Evolutionary conservation across 2,113 vertebrate species (phyloP).

Genomic region (Dicaeum eximium): DNA sequence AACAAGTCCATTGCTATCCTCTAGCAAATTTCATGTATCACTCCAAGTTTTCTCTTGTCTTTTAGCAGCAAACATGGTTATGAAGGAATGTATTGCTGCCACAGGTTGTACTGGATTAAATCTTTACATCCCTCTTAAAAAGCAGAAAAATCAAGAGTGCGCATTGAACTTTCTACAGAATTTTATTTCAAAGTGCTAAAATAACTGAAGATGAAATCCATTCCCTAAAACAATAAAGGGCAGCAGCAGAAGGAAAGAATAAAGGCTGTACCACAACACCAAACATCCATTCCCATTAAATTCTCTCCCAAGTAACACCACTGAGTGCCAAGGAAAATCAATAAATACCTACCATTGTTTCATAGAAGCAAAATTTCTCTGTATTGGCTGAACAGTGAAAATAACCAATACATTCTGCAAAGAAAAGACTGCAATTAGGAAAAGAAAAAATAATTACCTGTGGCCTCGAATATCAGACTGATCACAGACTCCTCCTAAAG

Average conservation of each 20-base stretch:
- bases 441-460: constrained; percentile 73
- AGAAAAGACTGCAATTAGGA: neutral
- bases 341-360: neutral
- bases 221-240: neutral
- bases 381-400: neutral
- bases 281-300: neutral
- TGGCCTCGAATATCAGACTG: constrained; percentile 97
- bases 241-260: neutral
- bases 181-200: neutral
- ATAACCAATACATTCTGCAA: neutral
- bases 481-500: constrained; percentile 93
- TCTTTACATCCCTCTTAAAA: neutral
- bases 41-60: neutral
- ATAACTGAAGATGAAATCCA: neutral
- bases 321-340: neutral
- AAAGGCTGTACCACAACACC: neutral
- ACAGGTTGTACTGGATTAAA: neutral
- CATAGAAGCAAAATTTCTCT: neutral
- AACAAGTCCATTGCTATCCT: neutral
- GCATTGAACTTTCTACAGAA: neutral
- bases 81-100: neutral
- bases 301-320: neutral
- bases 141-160: neutral
- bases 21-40: neutral
- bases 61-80: neutral